A percentile compares a stretch with the other conserved stretches of the same genome.
phyloP scores from a whole-genome alignment of 2,113 vertebrate species.

The Myodes glareolus region DNA sequence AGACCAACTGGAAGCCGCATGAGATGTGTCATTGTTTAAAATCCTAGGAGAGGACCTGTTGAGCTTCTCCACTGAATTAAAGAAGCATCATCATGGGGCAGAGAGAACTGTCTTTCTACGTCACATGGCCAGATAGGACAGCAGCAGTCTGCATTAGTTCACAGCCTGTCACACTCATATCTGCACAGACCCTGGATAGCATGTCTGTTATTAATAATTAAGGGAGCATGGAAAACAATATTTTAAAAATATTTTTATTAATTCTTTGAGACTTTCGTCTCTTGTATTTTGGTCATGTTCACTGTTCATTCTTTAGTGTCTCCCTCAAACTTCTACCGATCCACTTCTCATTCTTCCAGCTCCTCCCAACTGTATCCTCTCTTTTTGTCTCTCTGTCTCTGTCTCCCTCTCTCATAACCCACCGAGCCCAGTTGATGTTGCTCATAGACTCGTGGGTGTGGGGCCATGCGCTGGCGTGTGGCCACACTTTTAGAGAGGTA shows the following conservation, averaged over 20 bases:
- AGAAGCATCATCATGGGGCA: not conserved
- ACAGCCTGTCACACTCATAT: not conserved
- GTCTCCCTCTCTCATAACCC: not conserved
- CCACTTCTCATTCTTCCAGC: not conserved
- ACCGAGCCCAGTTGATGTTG: not conserved
- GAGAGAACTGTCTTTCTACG: slow-evolving; percentile 11
- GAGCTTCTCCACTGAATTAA: slow-evolving; percentile 15
- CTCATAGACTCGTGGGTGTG: not conserved
- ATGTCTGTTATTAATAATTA: slow-evolving; percentile 60
- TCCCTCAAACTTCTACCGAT: not conserved
- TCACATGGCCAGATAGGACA: slow-evolving; percentile 25
- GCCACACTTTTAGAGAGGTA: not conserved
- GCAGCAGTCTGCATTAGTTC: slow-evolving; percentile 38
- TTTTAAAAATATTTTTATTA: not conserved
- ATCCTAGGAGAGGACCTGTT: not conserved
- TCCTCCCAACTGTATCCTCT: not conserved
- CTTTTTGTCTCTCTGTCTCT: not conserved
- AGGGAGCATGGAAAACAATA: not conserved
- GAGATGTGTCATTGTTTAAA: not conserved
- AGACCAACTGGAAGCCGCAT: not conserved
- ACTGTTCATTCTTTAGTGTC: not conserved
- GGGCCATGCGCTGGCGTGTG: not conserved
- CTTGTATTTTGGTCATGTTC: too few species aligned
- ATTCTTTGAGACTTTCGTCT: not conserved
- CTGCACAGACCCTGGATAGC: not conserved